phyloP scores from a whole-genome alignment of 2,113 vertebrate genomes.

The Chrysochloris asiatica region DNA sequence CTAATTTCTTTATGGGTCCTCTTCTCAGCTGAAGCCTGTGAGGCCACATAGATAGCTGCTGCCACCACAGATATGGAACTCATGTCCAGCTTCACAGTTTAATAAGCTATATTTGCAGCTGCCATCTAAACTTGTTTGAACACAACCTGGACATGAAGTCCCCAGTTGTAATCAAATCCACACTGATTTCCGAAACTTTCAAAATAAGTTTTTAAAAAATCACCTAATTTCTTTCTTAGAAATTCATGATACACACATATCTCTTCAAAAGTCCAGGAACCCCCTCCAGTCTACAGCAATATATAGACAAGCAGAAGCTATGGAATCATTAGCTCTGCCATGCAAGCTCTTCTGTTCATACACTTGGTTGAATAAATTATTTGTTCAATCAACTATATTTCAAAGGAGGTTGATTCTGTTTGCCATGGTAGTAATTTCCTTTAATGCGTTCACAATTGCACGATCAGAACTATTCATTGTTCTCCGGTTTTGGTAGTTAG shows the following conservation, averaged over 20 bases:
- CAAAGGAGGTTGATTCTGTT: slow-evolving; percentile 99
- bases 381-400: slow-evolving; percentile 96
- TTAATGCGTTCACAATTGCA: slow-evolving; percentile 99
- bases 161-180: slow-evolving; percentile 98
- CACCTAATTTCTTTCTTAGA: slow-evolving; percentile 99
- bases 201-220: slow-evolving; percentile 99
- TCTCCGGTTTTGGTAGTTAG: slow-evolving; percentile 98
- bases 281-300: slow-evolving; percentile 99
- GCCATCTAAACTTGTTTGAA: slow-evolving; percentile 99
- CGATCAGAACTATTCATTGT: slow-evolving; percentile 99
- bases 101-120: slow-evolving; percentile 95
- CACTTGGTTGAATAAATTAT: slow-evolving; percentile 99
- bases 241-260: slow-evolving; percentile 98
- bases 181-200: slow-evolving; percentile 98
- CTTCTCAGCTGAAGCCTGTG: slow-evolving; percentile 98
- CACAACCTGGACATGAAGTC: slow-evolving; percentile 99
- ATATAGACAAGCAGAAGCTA: slow-evolving; percentile 98
- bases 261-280: slow-evolving; percentile 99
- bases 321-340: slow-evolving; percentile 97
- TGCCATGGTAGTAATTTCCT: slow-evolving; percentile 98
- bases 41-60: slow-evolving; percentile 99
- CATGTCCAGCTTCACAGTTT: slow-evolving; percentile 96
- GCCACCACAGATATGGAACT: slow-evolving; percentile 98
- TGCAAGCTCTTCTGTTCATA: slow-evolving; percentile 99
- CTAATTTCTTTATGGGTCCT: slow-evolving; percentile 99